These are phyloP conservation scores for Diploptera punctata DNA, from an alignment of 2,888 invertebrate genomes.

Conservation along the genomic window DNA sequence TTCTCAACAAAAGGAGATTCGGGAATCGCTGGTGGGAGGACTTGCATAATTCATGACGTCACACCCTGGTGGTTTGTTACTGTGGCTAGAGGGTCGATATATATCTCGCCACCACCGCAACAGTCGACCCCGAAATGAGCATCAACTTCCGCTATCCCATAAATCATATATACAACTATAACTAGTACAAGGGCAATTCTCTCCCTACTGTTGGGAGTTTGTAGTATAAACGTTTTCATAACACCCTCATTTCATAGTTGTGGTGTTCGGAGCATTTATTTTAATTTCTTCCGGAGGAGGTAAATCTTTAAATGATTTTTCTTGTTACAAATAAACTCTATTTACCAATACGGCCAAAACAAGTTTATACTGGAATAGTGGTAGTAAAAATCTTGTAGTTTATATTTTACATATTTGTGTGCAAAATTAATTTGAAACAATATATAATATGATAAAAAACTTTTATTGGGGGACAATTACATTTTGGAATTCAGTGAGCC, in stretches of 20 bases:
- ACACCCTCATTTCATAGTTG: not conserved
- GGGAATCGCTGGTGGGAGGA: not conserved
- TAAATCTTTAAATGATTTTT: not conserved
- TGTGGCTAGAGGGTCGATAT: slow-evolving; percentile 23
- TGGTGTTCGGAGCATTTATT: too few relatives aligned
- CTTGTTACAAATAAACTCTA: too few relatives aligned
- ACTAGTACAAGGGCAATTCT: not conserved
- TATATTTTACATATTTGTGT: too few relatives aligned
- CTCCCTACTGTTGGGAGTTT: not conserved
- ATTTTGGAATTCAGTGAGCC: too few relatives aligned
- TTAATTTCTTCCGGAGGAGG: too few relatives aligned
- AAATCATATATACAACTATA: slow-evolving; percentile 15
- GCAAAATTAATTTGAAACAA: too few relatives aligned
- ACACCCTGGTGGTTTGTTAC: slow-evolving; percentile 26
- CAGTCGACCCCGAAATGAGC: slow-evolving; percentile 30
- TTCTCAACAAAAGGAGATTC: slow-evolving; percentile 20
- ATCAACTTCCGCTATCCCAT: slow-evolving; percentile 24
- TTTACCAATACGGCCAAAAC: too few relatives aligned
- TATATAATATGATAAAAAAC: too few relatives aligned
- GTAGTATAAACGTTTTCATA: not conserved
- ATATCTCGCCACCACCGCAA: slow-evolving; percentile 10
- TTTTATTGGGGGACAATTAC: too few relatives aligned
- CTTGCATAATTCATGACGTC: slow-evolving; percentile 27
- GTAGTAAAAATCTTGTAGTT: too few relatives aligned
- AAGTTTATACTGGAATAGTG: too few relatives aligned